Conservation (phyloP, 2,888 invertebrate genomes). For the Yponomeuta plumbellus region DNA sequence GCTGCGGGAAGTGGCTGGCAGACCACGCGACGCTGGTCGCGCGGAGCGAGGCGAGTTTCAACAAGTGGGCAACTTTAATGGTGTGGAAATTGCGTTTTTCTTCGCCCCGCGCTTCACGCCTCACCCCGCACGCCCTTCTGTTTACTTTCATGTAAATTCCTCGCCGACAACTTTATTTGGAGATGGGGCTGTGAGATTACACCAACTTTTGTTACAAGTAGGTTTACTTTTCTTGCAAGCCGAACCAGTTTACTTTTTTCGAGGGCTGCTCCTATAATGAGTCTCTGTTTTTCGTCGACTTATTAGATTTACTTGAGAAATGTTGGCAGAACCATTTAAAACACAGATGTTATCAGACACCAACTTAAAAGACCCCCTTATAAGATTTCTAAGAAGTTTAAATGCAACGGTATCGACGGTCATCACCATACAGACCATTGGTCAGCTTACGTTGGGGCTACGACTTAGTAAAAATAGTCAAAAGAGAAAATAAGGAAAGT, state of each 20-base stretch:
- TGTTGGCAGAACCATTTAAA: too few species aligned
- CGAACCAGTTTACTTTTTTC: background rate
- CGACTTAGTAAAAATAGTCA: too few species aligned
- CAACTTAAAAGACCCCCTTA: too few species aligned
- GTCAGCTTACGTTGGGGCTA: too few species aligned
- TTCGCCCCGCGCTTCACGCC: conserved; percentile 27
- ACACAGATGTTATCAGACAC: too few species aligned
- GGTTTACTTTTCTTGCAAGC: background rate
- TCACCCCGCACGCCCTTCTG: conserved; percentile 44
- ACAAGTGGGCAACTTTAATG: conserved; percentile 60
- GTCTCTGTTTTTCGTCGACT: too few species aligned
- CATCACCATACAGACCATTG: too few species aligned
- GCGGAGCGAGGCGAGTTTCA: conserved; percentile 26
- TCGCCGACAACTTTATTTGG: conserved; percentile 26
- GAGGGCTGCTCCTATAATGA: background rate
- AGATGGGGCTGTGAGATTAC: conserved; percentile 7
- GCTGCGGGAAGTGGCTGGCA: background rate
- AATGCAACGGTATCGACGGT: too few species aligned
- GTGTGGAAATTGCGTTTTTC: conserved; percentile 63
- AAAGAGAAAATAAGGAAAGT: too few species aligned
- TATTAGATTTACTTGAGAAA: too few species aligned
- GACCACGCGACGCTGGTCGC: background rate
- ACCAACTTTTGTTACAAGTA: background rate
- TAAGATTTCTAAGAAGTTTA: too few species aligned
- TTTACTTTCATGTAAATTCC: conserved; percentile 41